These are phyloP conservation scores for Enteromius trimaculatus DNA, from an alignment of 2,797 vertebrate genomes.

Conservation along the genomic window DNA sequence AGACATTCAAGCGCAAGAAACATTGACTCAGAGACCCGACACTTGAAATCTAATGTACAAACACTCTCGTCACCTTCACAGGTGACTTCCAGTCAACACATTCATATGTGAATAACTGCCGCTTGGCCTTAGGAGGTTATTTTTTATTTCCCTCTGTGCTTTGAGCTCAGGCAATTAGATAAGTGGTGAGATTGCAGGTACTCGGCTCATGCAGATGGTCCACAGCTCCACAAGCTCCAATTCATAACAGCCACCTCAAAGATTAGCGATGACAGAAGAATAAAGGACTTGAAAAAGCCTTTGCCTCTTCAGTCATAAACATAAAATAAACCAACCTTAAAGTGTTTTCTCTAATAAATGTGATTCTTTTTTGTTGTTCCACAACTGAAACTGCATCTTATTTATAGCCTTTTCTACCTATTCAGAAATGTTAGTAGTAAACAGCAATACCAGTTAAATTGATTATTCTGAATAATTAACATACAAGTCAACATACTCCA, in stretches of 20 bases:
- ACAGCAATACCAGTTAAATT: neutral
- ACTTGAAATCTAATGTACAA: neutral
- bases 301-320: conserved; percentile 19
- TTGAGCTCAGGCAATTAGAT: conserved; percentile 40
- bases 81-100: conserved; percentile 10
- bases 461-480: neutral
- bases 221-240: conserved; percentile 9
- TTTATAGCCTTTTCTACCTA: neutral
- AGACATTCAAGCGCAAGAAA: neutral
- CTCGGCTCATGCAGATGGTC: conserved; percentile 23
- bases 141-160: conserved; percentile 9
- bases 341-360: conserved; percentile 10
- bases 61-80: conserved; percentile 4
- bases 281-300: conserved; percentile 7
- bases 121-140: neutral
- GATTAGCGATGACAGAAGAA: neutral
- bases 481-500: neutral
- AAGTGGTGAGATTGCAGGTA: conserved; percentile 19
- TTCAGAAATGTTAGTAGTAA: neutral
- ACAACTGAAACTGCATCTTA: neutral
- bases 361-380: neutral
- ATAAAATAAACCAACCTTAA: neutral
- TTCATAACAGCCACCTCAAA: conserved; percentile 23
- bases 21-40: conserved; percentile 1
- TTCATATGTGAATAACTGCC: conserved; percentile 18